These are phyloP conservation scores for Athene noctua DNA, from an alignment of 2,113 vertebrate genomes.

Conservation along the genomic window DNA sequence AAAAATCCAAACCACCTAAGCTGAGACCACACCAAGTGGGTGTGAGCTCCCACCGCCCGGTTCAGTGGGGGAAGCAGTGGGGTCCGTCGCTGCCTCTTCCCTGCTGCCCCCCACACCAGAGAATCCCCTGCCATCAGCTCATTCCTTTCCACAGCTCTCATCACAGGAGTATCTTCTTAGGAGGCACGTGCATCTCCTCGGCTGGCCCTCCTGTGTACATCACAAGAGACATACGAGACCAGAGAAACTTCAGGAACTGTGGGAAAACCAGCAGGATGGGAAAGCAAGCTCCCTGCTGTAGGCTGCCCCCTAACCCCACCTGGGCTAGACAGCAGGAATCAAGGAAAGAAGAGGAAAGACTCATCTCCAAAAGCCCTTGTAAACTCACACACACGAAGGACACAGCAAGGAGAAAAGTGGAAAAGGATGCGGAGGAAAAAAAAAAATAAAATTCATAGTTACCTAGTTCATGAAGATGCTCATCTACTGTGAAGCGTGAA, in stretches of 20 bases:
- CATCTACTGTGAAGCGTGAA: slow-evolving; percentile 5
- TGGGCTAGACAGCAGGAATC: neutral
- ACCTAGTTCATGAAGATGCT: slow-evolving; percentile 31
- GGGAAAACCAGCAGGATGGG: neutral
- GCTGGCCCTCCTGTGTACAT: too few relatives aligned
- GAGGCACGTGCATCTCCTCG: fast-evolving
- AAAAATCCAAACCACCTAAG: fast-evolving
- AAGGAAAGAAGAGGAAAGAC: neutral
- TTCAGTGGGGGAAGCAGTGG: neutral
- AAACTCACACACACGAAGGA: neutral
- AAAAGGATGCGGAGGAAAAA: neutral
- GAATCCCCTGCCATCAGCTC: neutral
- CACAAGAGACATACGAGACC: neutral
- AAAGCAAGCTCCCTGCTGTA: neutral
- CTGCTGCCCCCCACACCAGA: fast-evolving
- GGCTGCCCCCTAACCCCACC: neutral
- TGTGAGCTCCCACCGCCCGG: fast-evolving
- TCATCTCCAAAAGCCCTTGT: neutral
- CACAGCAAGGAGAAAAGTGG: fast-evolving
- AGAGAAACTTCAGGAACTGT: neutral
- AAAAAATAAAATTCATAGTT: slow-evolving; percentile 10
- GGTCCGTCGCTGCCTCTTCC: neutral
- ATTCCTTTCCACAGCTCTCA: neutral
- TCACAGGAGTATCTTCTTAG: neutral
- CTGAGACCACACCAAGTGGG: fast-evolving